These are phyloP conservation scores for Dioctria linearis DNA, from an alignment of 2,888 invertebrate genomes.

Conservation along the genomic window DNA sequence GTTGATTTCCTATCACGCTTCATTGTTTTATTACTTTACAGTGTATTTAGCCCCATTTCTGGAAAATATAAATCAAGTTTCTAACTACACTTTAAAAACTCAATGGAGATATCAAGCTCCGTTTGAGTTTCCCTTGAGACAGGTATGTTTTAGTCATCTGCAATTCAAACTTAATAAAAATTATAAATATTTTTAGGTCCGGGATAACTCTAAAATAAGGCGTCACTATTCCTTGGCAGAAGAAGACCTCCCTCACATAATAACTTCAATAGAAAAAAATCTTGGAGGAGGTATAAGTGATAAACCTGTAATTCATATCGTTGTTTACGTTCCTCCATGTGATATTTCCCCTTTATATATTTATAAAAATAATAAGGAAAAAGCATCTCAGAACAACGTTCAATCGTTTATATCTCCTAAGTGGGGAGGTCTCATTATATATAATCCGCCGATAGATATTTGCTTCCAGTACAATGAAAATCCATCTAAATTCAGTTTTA, in stretches of 20 bases:
- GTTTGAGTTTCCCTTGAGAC: slow-evolving; percentile 81
- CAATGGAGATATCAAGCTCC: slow-evolving; percentile 90
- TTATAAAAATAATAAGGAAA: slow-evolving; percentile 73
- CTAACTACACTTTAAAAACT: slow-evolving; percentile 87
- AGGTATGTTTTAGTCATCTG: slow-evolving; percentile 69
- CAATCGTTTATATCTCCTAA: slow-evolving; percentile 87
- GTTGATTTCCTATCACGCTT: too few relatives aligned
- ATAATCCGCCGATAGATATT: slow-evolving; percentile 76
- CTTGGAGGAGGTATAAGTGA: slow-evolving; percentile 84
- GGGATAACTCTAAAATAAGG: slow-evolving; percentile 71
- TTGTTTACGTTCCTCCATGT: slow-evolving; percentile 86
- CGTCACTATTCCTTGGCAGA: slow-evolving; percentile 78
- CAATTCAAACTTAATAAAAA: neutral
- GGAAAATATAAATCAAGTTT: slow-evolving; percentile 78
- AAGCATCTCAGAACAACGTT: slow-evolving; percentile 70
- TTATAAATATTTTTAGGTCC: slow-evolving; percentile 56
- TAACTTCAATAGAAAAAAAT: slow-evolving; percentile 90
- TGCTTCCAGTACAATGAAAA: slow-evolving; percentile 72
- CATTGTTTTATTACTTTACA: slow-evolving; percentile 67
- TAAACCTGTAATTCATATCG: slow-evolving; percentile 86
- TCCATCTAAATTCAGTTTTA: slow-evolving; percentile 68
- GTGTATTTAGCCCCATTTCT: slow-evolving; percentile 86
- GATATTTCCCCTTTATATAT: slow-evolving; percentile 82
- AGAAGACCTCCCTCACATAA: slow-evolving; percentile 83
- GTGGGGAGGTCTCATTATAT: slow-evolving; percentile 92